Base-by-base conservation (phyloP, 2,888 invertebrate species). In the Monoplex corrugatus region DNA sequence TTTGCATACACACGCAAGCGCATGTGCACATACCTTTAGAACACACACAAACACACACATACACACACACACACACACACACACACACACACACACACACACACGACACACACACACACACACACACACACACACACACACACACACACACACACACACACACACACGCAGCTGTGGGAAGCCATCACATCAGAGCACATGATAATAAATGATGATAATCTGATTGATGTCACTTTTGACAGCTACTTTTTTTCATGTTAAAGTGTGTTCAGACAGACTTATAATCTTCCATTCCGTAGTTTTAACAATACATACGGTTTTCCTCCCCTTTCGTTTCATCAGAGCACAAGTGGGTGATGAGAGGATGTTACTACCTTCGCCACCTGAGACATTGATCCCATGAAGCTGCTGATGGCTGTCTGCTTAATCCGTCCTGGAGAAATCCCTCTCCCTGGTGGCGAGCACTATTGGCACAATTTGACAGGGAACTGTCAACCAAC, bases 51-150 rank as follows among this genome's bases (percentile, higher is more conserved):
- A 87, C 43, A 75, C 40, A 87, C 43, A 87, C 57, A 75, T 40
- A 87, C 44, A 87, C 43, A 87, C 57, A 87, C 78, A 83, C 75
- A 88, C 78, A 88, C 82, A 57, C 78, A 88, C 50, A 88, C 78
- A 82, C 57, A 83, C 75, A n/a, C 75, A 32, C 35, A n/a, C 75
- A 75, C 75, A 75, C 75, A 35, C 75, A 75, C 35, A 75, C 75
- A 16, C 32, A 32, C 32, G 10, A 75, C 75, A 75, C 75, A 75
- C 75, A 75, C 75, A 75, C 75, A 75, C 75, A 75, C 80, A 88
- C 57, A 88, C 80, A 88, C 57, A 83, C 80, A 88, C 57, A 89
- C 83, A 89, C 43, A 89, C 85, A 85, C 43, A 75, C 83, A 89
- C 50, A 75, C 50, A 45, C 43, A 72, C 43, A 85, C 43, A 72